phyloP scores from a whole-genome alignment of 92 coral and sea anemone genomes.

The Nematostella vectensis region DNA sequence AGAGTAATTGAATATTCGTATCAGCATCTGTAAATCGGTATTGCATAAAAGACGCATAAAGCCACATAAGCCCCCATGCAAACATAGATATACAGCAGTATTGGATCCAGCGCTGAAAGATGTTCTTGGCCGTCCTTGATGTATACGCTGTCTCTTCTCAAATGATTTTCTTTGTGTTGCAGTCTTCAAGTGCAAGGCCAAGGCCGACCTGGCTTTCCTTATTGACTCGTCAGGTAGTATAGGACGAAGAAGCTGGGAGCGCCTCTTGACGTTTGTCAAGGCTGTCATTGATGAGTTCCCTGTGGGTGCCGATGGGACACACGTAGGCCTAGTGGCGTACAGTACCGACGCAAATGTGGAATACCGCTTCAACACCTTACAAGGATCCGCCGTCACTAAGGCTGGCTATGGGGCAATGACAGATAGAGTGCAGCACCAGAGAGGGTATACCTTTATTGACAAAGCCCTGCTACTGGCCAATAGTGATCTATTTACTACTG shows the following conservation, averaged over 20 bases:
- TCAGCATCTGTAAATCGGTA: too few species aligned
- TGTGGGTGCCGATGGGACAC: slow-evolving; percentile 37
- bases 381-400: slow-evolving; percentile 14
- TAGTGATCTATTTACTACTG: slow-evolving; percentile 17
- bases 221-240: slow-evolving; percentile 58
- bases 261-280: slow-evolving; percentile 31
- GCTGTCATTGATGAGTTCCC: slow-evolving; percentile 32
- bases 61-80: too few species aligned
- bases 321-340: slow-evolving; percentile 46
- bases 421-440: slow-evolving; percentile 26
- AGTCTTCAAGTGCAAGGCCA: slow-evolving; percentile 20
- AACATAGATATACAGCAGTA: too few species aligned
- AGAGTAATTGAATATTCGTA: too few species aligned
- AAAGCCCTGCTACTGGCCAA: slow-evolving; percentile 42
- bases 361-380: slow-evolving; percentile 31
- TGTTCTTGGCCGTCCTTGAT: too few species aligned
- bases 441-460: slow-evolving; percentile 54
- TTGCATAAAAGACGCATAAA: too few species aligned
- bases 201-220: slow-evolving; percentile 51
- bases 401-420: slow-evolving; percentile 17
- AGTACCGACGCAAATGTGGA: slow-evolving; percentile 41
- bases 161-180: neutral
- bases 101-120: too few species aligned
- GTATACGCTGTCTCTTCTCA: too few species aligned
- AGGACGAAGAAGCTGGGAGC: slow-evolving; percentile 42